Base-by-base conservation (phyloP, 2,797 vertebrate species). In the Esox masquinongy region DNA sequence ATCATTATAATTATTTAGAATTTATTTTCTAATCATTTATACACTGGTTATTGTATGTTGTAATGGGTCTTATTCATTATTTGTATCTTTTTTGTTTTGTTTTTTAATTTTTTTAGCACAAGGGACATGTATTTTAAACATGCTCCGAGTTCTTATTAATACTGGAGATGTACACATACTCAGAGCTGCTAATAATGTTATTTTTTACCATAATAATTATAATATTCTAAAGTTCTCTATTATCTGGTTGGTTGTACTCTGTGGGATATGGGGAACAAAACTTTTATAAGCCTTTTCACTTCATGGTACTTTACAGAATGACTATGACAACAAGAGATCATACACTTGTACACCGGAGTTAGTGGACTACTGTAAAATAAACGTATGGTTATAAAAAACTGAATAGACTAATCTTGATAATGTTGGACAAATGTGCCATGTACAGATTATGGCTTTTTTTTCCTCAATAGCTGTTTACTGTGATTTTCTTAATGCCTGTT, bases 161-260 rank as follows among this genome's bases (percentile, higher is more conserved):
- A 87, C 82, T 74, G 79, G 82, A 91, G 77, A 84, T 24, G 11
- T 61, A 83, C 75, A 0, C 85, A 85, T 90, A 91, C 83, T 93
- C 87, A 85, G 85, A 92, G 92, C 92, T 93, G 90, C 91, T 92
- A 89, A 91, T 86, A 9, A 80, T 87, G 83, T 87, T 79, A 82
- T 88, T 87, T 88, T 90, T 79, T 85, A 87, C 84, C 83, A 85
- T 85, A 88, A 61, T 59, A 24, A 59, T 87, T 86, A 80, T 83
- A 72, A 84, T 87, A 83, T 85, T 90, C 76, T 85, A 72, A 85
- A 72, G 39, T 82, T 80, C 74, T 68, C 73, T 72, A 68, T 79
- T 73, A 70, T 72, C 78, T 80, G 31, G 47, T 79, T 79, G 74
- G 75, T 85, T 74, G 83, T 80, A 77, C 87, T 86, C 85, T 80